Base-by-base conservation (phyloP, 2,113 vertebrate species). In the Takifugu flavidus region DNA sequence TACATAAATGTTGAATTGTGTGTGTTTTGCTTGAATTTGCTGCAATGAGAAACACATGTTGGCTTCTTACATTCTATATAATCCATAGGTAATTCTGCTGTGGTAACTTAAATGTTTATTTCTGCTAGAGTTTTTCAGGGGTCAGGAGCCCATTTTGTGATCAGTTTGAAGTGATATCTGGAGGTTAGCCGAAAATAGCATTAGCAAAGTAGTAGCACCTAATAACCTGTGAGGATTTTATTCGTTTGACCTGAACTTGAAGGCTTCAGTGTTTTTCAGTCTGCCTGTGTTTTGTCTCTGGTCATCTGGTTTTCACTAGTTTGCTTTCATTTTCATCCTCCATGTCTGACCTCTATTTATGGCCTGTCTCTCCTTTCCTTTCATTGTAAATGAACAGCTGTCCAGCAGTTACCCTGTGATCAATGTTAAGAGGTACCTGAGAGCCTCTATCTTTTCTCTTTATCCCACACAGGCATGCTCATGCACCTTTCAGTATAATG, bases 301-400 rank as follows among this genome's bases (percentile, higher is more conserved):
- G n/a, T 69, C 47, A 8, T 26, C 11, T 13, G 5, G 14, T 27
- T 14, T 1, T 45, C 3, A n/a, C 13, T 31, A 3, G 58, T 45
- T 62, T 46, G n/a, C 55, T 54, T 60, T 63, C 39, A 28, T 56
- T 62, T 59, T 60, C 15, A 25, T 25, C 59, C 13, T 12, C 44
- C 11, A 51, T 28, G 56, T 56, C 44, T 58, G 65, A 57, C 74
- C 29, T 52, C 49, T 56, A 46, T 47, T 68, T 49, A 5, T 56
- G 29, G 31, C 39, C 14, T 56, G 45, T 28, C 14, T n/a, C 26
- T 54, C 57, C 39, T 60, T 44, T 50, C 53, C 69, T 52, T 70
- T 61, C 63, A 65, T 72, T 44, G 8, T 28, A 50, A 53, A 26
- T 50, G 59, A 84, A 68, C 79, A 77, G 74, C 74, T 86, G 78